Evolutionary conservation across 2,113 vertebrate species (phyloP).

Genomic region (Meleagris gallopavo): DNA sequence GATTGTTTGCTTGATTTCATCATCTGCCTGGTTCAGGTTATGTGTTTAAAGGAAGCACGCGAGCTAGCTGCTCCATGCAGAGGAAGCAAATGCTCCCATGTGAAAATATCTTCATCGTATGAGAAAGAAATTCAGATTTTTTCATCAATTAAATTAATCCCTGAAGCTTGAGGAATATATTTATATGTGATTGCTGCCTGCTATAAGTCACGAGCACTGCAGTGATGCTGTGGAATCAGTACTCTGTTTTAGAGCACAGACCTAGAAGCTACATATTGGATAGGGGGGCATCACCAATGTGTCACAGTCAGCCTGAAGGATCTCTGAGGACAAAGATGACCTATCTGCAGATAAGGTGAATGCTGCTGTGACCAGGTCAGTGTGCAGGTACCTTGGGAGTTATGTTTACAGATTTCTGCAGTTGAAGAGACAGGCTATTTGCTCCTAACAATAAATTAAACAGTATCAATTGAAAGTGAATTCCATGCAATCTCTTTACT

Average conservation of each 20-base stretch:
- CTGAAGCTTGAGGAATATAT: conserved; percentile 27
- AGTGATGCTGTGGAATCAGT: background rate
- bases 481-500: background rate
- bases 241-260: background rate
- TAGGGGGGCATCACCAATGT: background rate
- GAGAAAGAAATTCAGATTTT: conserved; percentile 31
- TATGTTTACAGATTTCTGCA: background rate
- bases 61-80: background rate
- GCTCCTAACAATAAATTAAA: background rate
- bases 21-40: background rate
- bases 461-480: background rate
- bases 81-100: conserved; percentile 9
- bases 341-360: background rate
- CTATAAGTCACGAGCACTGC: background rate
- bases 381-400: background rate
- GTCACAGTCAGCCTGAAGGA: background rate
- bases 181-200: conserved; percentile 9
- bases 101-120: conserved; percentile 26
- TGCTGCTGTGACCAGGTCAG: background rate
- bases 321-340: background rate
- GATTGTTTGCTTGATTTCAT: conserved; percentile 26
- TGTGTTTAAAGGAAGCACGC: background rate
- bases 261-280: background rate
- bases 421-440: background rate
- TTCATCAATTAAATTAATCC: conserved; percentile 19